A percentile compares a stretch with the other conserved stretches of the same genome.
Evolutionary conservation across 2,113 vertebrate genomes (phyloP).

Genomic region (Chrysochloris asiatica): DNA sequence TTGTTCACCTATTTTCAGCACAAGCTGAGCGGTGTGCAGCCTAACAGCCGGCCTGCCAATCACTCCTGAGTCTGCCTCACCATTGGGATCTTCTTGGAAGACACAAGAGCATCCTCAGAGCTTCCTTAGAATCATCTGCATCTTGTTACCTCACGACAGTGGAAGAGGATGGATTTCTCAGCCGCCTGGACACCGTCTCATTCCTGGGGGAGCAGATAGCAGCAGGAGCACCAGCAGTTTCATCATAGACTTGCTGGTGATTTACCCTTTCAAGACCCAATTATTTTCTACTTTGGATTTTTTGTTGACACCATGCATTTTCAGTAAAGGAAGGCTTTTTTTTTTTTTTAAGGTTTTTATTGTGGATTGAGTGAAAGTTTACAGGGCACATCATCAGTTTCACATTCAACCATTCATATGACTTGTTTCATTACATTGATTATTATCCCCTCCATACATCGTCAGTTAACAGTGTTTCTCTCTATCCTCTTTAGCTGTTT

Average conservation of each 20-base stretch:
- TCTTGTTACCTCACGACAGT: background rate
- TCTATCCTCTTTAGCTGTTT: too few relatives aligned
- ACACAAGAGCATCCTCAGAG: rapidly evolving
- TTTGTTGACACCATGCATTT: background rate
- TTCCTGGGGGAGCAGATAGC: background rate
- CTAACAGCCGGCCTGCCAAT: background rate
- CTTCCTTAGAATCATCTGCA: background rate
- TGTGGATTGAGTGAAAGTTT: too few relatives aligned
- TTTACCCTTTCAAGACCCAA: background rate
- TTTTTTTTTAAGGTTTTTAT: too few relatives aligned
- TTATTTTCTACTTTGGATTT: background rate
- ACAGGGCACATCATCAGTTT: too few relatives aligned
- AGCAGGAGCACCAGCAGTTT: background rate
- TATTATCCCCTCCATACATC: too few relatives aligned
- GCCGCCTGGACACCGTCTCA: background rate
- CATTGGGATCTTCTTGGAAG: background rate
- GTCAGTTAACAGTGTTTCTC: too few relatives aligned
- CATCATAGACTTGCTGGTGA: background rate
- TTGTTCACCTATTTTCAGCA: background rate
- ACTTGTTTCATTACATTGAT: too few relatives aligned
- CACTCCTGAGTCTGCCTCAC: background rate
- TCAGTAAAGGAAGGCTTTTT: background rate
- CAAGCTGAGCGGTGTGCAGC: background rate
- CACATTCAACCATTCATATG: too few relatives aligned
- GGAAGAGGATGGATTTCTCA: conserved; percentile 13